Percentiles rank a stretch among this genome's conserved stretches.
phyloP scores from a whole-genome alignment of 2,113 vertebrate genomes.

The Upupa epops region DNA sequence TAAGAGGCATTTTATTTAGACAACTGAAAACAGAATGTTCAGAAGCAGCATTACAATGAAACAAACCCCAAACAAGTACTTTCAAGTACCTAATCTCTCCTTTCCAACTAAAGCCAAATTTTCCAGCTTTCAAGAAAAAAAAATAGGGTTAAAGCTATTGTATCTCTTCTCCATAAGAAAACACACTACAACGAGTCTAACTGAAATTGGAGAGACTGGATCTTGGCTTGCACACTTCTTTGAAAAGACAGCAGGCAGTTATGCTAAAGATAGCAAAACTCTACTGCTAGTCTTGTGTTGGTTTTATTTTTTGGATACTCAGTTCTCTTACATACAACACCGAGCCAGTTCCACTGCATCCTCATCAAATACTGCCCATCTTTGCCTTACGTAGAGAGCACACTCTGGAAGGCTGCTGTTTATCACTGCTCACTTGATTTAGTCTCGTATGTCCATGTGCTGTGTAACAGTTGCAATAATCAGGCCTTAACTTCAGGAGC shows the following conservation, averaged over 20 bases:
- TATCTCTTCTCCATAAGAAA: constrained; percentile 71
- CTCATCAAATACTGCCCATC: constrained; percentile 70
- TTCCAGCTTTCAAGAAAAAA: constrained; percentile 60
- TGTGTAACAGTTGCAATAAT: constrained; percentile 49
- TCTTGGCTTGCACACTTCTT: constrained; percentile 67
- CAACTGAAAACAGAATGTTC: constrained; percentile 80
- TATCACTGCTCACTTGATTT: constrained; percentile 67
- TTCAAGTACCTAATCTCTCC: constrained; percentile 68
- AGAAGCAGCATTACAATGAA: constrained; percentile 76
- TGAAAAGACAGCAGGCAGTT: constrained; percentile 82
- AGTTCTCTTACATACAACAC: constrained; percentile 62
- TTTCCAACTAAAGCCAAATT: constrained; percentile 61
- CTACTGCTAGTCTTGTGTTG: constrained; percentile 72
- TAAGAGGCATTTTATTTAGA: constrained; percentile 83
- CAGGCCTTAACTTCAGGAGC: constrained; percentile 93
- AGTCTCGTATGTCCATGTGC: constrained; percentile 56
- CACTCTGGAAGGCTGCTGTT: constrained; percentile 63
- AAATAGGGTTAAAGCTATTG: constrained; percentile 68
- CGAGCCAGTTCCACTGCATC: constrained; percentile 62
- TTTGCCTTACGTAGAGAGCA: constrained; percentile 65
- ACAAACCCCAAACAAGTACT: constrained; percentile 73
- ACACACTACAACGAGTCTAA: constrained; percentile 74
- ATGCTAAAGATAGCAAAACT: constrained; percentile 71
- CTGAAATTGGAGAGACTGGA: constrained; percentile 66
- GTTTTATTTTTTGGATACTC: constrained; percentile 31